Evolutionary conservation across 2,888 invertebrate genomes (phyloP).

Genomic region (Cantharis nigra): DNA sequence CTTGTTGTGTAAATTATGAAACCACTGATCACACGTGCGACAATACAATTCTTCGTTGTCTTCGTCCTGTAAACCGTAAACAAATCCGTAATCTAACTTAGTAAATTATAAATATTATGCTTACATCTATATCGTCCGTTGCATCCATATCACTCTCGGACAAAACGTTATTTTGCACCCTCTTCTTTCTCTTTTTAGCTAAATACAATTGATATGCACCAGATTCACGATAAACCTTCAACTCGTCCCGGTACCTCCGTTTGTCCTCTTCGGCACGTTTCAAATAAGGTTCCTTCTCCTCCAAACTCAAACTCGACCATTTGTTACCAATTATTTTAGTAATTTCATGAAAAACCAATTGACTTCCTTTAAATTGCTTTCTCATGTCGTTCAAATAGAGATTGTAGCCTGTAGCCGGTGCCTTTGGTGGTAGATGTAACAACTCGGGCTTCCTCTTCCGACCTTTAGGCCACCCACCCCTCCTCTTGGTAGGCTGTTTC

Average conservation of each 20-base stretch:
- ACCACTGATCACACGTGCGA: conserved; percentile 63
- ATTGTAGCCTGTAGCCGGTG: conserved; percentile 64
- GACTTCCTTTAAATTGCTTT: conserved; percentile 58
- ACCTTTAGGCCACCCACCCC: conserved; percentile 67
- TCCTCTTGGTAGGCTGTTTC: conserved; percentile 51
- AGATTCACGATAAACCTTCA: conserved; percentile 61
- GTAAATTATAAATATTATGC: too few relatives aligned
- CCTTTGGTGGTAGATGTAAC: conserved; percentile 60
- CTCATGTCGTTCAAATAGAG: conserved; percentile 61
- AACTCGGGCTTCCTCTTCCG: conserved; percentile 61
- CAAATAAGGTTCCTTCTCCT: conserved; percentile 61
- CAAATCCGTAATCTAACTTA: too few relatives aligned
- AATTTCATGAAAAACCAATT: conserved; percentile 60
- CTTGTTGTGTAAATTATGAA: conserved; percentile 63
- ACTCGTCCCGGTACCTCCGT: conserved; percentile 60
- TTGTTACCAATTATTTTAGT: conserved; percentile 63
- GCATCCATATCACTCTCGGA: conserved; percentile 60
- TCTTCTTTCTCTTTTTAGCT: conserved; percentile 57
- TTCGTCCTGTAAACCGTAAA: conserved; percentile 54
- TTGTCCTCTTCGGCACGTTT: conserved; percentile 63
- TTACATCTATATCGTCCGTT: conserved; percentile 60
- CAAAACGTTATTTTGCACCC: conserved; percentile 49
- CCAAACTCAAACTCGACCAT: conserved; percentile 60
- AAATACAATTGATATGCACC: conserved; percentile 61
- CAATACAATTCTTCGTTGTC: conserved; percentile 63